phyloP scores from a whole-genome alignment of 2,888 invertebrate genomes.

The Ligdia adustata region DNA sequence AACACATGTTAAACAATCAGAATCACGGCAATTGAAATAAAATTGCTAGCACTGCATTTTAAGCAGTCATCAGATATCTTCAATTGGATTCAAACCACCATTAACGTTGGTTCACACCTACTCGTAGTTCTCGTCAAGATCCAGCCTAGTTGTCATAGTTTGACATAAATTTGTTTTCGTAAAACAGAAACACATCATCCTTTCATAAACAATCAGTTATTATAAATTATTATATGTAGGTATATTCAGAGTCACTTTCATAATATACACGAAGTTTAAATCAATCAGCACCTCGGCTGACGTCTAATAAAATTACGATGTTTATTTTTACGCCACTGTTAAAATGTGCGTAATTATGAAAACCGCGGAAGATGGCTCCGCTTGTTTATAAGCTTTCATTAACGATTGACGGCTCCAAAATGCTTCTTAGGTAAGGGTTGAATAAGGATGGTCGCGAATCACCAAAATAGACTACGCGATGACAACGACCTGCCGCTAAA shows the following conservation, averaged over 20 bases:
- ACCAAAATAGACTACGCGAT: conserved; percentile 14
- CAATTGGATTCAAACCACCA: conserved; percentile 9
- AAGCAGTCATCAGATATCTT: conserved; percentile 2
- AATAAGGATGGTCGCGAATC: conserved; percentile 10
- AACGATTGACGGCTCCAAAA: conserved; percentile 34
- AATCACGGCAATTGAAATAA: no score
- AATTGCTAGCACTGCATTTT: neutral
- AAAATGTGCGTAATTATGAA: conserved; percentile 35
- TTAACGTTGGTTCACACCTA: conserved; percentile 4
- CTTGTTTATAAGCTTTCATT: conserved; percentile 32
- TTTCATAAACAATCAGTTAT: conserved; percentile 16
- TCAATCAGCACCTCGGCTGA: conserved; percentile 29
- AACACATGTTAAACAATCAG: no score
- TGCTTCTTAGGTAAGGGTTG: conserved; percentile 21
- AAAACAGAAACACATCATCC: conserved; percentile 14
- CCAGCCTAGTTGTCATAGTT: conserved; percentile 1
- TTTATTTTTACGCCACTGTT: conserved; percentile 34
- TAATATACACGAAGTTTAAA: conserved; percentile 28
- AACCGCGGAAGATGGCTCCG: conserved; percentile 24
- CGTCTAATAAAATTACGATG: conserved; percentile 36
- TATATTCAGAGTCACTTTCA: conserved; percentile 16
- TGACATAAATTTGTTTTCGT: conserved; percentile 19
- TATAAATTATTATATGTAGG: conserved; percentile 19
- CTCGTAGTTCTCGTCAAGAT: neutral
- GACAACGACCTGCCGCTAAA: conserved; percentile 23